Percentiles rank a stretch among this genome's conserved stretches.
phyloP scores from a whole-genome alignment of 2,113 vertebrate species.

The Haplochromis burtoni region DNA sequence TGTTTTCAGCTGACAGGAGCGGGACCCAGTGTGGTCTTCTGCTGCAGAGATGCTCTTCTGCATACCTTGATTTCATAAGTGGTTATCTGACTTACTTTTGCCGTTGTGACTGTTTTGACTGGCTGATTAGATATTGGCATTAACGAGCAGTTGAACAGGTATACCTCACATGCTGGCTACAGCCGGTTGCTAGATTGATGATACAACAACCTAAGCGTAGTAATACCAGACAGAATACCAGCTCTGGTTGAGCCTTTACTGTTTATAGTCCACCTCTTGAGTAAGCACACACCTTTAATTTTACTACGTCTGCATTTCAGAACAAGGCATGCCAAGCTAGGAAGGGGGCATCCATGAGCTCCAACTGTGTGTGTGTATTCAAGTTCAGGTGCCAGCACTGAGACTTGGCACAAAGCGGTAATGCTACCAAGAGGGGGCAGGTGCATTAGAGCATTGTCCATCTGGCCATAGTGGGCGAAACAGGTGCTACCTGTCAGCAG shows the following conservation, averaged over 20 bases:
- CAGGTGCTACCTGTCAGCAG: constrained; percentile 57
- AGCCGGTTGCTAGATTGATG: background rate
- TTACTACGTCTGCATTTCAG: background rate
- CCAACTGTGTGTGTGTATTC: background rate
- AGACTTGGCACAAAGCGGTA: constrained; percentile 17
- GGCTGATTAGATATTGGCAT: background rate
- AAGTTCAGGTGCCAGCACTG: constrained; percentile 15
- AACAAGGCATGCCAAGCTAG: background rate
- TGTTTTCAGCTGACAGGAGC: background rate
- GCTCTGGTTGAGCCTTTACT: background rate
- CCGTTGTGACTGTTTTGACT: background rate
- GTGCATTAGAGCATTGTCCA: constrained; percentile 42
- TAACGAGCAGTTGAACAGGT: background rate
- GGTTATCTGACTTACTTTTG: background rate
- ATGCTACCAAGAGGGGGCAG: constrained; percentile 25
- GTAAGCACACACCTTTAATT: background rate
- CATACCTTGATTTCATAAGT: background rate
- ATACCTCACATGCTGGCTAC: background rate
- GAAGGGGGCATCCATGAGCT: background rate
- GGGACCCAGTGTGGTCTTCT: background rate
- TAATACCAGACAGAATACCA: background rate
- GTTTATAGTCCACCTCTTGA: background rate
- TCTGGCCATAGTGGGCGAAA: constrained; percentile 40
- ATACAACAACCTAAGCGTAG: background rate
- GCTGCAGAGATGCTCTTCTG: background rate